phyloP scores from a whole-genome alignment of 2,797 vertebrate genomes.

The Poecilia picta region DNA sequence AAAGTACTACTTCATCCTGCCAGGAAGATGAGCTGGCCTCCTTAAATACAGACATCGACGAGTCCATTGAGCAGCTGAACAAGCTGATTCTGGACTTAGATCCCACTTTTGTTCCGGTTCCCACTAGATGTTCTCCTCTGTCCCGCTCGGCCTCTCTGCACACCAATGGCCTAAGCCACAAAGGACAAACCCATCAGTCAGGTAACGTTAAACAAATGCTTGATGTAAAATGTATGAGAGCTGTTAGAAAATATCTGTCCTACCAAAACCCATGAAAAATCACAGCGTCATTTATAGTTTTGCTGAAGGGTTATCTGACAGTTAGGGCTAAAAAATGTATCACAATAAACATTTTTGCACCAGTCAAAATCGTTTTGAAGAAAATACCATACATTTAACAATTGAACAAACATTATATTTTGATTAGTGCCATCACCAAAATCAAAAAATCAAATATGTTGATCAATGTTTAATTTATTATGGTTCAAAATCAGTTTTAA shows the following conservation, averaged over 20 bases:
- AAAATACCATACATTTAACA: no score
- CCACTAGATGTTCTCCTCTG: constrained; percentile 77
- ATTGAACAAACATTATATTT: no score
- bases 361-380: no score
- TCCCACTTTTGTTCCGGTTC: constrained; percentile 91
- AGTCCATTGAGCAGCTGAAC: constrained; percentile 95
- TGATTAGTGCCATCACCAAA: no score
- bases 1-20: background rate
- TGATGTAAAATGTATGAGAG: background rate
- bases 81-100: constrained; percentile 94
- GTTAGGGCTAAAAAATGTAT: no score
- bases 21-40: constrained; percentile 76
- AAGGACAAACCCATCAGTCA: constrained; percentile 53
- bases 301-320: background rate
- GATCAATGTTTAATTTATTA: no score
- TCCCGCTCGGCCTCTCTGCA: constrained; percentile 66
- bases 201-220: constrained; percentile 73
- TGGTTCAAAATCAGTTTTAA: no score
- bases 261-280: background rate
- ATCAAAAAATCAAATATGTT: no score
- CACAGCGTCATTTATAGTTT: background rate
- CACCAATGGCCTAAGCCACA: constrained; percentile 69
- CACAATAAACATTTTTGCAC: no score
- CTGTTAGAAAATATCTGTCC: background rate
- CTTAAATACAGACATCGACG: constrained; percentile 89